Evolutionary conservation across 2,113 vertebrate genomes (phyloP), one percentile per base, ranked within the genome.

Genomic region (Neopipo cinnamomea): DNA sequence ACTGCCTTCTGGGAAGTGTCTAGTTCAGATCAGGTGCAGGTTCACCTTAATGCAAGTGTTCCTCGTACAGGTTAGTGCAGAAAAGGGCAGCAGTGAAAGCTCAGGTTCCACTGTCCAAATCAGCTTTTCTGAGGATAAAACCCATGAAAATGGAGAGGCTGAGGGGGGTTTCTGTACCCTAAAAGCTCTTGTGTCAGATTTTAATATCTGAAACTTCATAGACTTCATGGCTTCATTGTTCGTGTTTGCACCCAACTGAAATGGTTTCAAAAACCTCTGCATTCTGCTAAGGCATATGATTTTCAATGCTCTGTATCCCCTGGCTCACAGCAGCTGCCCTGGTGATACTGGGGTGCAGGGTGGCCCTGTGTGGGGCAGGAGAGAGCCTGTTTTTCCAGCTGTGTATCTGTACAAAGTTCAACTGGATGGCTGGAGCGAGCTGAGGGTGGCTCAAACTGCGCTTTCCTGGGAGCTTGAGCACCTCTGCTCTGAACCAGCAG

Each of bases 331-430:
- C 5, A 11, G 28, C 31, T 28, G 42, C 70, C 33, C 31, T 20
- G 42, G 22, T 14, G 56, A 39, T 3, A 4, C 19, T 1, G 4
- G 58, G 18, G 33, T 11, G 23, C 8, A 2, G 14, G 0, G 4
- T 3, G 16, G 49, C 33, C 55, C 28, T 0, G 4, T 10, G 16
- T 2, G 2, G 66, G 39, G 12, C 1, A 2, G 28, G 37, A 76
- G 56, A 53, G 30, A 41, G 31, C 11, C 50, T 31, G 50, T 22
- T 39, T 33, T 53, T 41, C 7, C 11, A 9, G 68, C 63, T 16
- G 20, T 3, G 1, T 2, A 14, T 25, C 39, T 3, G 1, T 22
- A 25, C 50, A 6, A 3, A 62, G 55, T 13, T 6, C 8, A 13
- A 3, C 46, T 4, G 8, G 58, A 19, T 3, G 3, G 33, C 6